Base-by-base conservation (phyloP, 2,113 vertebrate genomes). In the Gymnogyps californianus region DNA sequence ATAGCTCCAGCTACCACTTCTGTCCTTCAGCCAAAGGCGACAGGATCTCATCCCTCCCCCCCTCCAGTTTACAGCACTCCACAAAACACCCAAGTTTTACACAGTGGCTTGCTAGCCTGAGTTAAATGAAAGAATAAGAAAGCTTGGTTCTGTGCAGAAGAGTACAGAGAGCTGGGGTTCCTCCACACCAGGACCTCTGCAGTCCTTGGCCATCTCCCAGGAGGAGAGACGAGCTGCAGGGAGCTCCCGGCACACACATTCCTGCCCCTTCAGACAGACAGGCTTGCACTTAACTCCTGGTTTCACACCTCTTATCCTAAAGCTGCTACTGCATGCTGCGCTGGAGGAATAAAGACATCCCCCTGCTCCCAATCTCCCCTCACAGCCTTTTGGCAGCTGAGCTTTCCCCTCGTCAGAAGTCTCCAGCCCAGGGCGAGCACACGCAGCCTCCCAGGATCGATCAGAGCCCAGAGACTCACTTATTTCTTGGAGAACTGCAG, bases 361-460 rank as follows among this genome's bases (percentile, higher is more conserved):
- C 28, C 17, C 8, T 32, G 47, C 36, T 40, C 38, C 54, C 14
- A 14, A 40, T 51, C 14, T 49, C 29, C 36, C 29, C 34, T 49
- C 42, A 5, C 11, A 36, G 80, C 36, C 34, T 66, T 82, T 29
- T 49, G 12, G 36, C 13, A 75, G n/a, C 31, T 72, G 38, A 83
- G 70, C 17, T 71, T 54, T 40, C 36, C 47, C 40, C 31, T 29
- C 3, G 2, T 22, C 40, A 65, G 66, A 74, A 11, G 13, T 44
- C 19, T 81, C 46, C 44, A 78, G 69, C 13, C 17, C 83, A 74
- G 32, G 31, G 59, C 0, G 0, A 81, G n/a, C 19, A 83, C 44
- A 13, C 0, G 0, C 32, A 64, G 26, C 22, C n/a, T 38, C 40
- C 54, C 55, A 52, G 44, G n/a, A 70, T 1, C 2, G 2, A 42